Conservation (phyloP, 1,140 invertebrate species). For the Cydia strobilella region DNA sequence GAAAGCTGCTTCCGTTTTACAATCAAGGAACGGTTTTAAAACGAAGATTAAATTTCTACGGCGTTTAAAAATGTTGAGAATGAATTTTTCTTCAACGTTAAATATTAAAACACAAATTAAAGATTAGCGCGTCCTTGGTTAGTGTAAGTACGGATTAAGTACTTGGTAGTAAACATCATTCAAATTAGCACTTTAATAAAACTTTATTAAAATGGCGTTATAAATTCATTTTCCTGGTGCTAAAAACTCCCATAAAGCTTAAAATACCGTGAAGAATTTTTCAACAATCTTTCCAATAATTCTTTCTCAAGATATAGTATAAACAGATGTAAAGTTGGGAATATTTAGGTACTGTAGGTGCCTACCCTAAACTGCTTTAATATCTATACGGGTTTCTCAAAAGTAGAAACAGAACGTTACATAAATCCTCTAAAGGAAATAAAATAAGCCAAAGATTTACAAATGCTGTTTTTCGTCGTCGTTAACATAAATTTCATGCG, state of each 20-base stretch:
- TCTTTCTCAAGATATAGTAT: too few species aligned
- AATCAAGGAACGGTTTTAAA: constrained; percentile 15
- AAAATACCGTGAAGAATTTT: not conserved
- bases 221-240: not conserved
- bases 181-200: constrained; percentile 12
- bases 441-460: constrained; percentile 34
- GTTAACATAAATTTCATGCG: constrained; percentile 50
- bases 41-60: not conserved
- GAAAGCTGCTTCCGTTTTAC: constrained; percentile 18
- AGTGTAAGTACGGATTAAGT: not conserved
- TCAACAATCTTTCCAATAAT: not conserved
- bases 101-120: constrained; percentile 3
- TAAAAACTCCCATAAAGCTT: not conserved
- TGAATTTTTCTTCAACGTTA: not conserved
- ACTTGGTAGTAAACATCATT: constrained; percentile 3
- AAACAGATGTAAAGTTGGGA: too few species aligned
- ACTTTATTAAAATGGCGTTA: not conserved
- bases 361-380: too few species aligned
- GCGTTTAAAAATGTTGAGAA: not conserved
- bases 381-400: not conserved
- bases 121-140: constrained; percentile 4
- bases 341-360: too few species aligned
- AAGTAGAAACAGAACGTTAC: not conserved
- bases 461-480: constrained; percentile 34
- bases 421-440: constrained; percentile 22